Conservation (phyloP, 2,888 invertebrate species). For the Cosmopolites sordidus region DNA sequence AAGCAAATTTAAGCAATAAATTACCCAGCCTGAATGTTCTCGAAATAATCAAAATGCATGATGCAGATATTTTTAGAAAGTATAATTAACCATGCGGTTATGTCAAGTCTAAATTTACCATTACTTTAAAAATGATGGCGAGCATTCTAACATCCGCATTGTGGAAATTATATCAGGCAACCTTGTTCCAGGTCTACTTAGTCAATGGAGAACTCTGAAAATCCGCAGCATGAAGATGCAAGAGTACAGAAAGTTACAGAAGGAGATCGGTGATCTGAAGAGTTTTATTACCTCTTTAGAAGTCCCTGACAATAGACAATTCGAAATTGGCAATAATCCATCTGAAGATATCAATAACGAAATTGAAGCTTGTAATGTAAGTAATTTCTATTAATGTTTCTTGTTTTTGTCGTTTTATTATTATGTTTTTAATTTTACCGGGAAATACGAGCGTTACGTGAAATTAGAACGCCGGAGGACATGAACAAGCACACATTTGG, state of each 20-base stretch:
- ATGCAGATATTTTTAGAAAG: background rate
- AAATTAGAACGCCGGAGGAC: constrained; percentile 11
- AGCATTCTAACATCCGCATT: background rate
- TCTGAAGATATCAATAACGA: constrained; percentile 44
- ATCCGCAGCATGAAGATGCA: constrained; percentile 44
- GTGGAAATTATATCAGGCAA: background rate
- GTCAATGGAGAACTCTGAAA: constrained; percentile 52
- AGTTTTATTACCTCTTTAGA: constrained; percentile 41
- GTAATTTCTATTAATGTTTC: constrained; percentile 26
- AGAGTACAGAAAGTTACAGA: constrained; percentile 44
- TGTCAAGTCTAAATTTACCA: constrained; percentile 16
- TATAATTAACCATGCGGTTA: constrained; percentile 1
- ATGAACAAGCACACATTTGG: constrained; percentile 13
- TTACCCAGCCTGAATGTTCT: no score
- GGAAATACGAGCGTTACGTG: background rate
- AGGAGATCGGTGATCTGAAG: constrained; percentile 44
- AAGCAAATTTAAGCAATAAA: no score
- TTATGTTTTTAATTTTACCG: background rate
- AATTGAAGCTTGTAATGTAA: constrained; percentile 45
- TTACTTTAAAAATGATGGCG: constrained; percentile 6
- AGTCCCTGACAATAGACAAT: constrained; percentile 31
- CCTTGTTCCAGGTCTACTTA: constrained; percentile 48
- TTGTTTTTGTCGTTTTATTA: background rate
- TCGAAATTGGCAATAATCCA: constrained; percentile 21
- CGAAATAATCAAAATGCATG: background rate